Conservation (phyloP, 2,888 invertebrate species). For the Marasmarcha lunaedactyla region DNA sequence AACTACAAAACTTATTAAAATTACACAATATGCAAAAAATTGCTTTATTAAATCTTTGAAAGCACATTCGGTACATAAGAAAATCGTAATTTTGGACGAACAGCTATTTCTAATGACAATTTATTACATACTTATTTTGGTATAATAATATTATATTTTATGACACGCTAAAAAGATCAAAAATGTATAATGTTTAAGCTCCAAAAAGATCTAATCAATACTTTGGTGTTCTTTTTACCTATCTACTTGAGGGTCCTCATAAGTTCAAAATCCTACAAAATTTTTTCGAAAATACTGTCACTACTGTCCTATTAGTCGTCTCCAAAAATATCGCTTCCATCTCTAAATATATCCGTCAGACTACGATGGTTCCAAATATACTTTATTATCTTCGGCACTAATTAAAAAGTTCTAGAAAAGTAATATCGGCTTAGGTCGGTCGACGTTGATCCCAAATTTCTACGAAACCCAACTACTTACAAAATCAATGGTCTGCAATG, state of each 20-base stretch:
- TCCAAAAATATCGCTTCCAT: conserved; percentile 58
- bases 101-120: neutral
- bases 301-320: conserved; percentile 36
- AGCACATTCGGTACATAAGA: neutral
- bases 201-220: conserved; percentile 40
- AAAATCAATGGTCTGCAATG: neutral
- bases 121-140: no score
- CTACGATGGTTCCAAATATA: conserved; percentile 21
- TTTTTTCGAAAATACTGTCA: conserved; percentile 58
- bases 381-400: conserved; percentile 23
- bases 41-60: neutral
- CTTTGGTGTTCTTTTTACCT: conserved; percentile 58
- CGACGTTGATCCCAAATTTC: conserved; percentile 47
- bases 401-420: conserved; percentile 11
- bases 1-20: no score
- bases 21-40: no score
- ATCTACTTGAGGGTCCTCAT: conserved; percentile 51
- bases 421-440: conserved; percentile 31
- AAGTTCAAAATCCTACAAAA: conserved; percentile 27
- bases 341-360: conserved; percentile 40
- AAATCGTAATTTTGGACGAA: neutral
- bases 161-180: no score
- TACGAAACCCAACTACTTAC: conserved; percentile 20
- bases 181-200: conserved; percentile 28
- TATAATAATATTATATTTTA: no score